Evolutionary conservation across 1,140 invertebrate species (phyloP).

Genomic region (Trinorchestia longiramus): DNA sequence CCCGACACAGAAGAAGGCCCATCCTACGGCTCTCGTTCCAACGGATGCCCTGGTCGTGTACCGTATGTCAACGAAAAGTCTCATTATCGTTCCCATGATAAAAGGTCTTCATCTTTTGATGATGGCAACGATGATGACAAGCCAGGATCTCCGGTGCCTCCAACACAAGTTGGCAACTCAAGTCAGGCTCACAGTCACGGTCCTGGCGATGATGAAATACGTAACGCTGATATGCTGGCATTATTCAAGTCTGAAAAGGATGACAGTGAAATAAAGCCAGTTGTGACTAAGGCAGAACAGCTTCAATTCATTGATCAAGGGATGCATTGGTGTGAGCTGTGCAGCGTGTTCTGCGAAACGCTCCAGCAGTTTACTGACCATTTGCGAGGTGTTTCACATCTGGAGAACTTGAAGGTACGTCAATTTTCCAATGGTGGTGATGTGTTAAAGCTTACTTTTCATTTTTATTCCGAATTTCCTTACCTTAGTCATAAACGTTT

Average conservation of each 20-base stretch:
- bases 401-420: background rate
- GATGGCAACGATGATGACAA: background rate
- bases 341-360: background rate
- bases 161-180: background rate
- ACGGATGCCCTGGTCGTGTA: background rate
- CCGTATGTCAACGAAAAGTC: background rate
- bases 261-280: background rate
- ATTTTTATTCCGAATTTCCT: background rate
- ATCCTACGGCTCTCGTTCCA: background rate
- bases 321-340: slow-evolving; percentile 38
- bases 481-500: too few relatives aligned
- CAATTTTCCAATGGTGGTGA: background rate
- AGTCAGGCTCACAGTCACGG: background rate
- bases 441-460: background rate
- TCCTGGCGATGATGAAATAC: background rate
- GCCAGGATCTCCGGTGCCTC: background rate
- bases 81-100: background rate
- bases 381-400: background rate
- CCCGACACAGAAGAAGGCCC: background rate
- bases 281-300: background rate
- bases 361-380: background rate
- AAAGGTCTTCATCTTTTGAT: background rate
- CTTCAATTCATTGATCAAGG: slow-evolving; percentile 24
- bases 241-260: background rate
- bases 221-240: background rate